These are phyloP conservation scores for Hetaerina titia DNA, from an alignment of 2,888 invertebrate species.

Conservation along the genomic window DNA sequence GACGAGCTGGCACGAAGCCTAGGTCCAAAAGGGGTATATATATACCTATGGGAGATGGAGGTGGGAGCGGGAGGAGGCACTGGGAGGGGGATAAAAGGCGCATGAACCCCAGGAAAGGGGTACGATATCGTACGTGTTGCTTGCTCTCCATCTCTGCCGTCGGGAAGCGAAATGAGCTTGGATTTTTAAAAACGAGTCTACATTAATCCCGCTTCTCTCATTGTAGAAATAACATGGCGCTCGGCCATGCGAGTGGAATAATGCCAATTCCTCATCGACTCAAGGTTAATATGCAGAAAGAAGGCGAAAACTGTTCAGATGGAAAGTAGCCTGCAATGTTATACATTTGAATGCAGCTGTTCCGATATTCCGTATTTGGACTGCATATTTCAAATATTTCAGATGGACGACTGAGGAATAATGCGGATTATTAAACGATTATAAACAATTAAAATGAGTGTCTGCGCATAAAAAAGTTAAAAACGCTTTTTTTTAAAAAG, in stretches of 20 bases:
- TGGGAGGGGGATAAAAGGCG: not conserved
- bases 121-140: constrained; percentile 19
- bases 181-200: not conserved
- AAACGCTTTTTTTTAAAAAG: no score
- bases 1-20: constrained; percentile 40
- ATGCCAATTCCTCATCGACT: constrained; percentile 27
- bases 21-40: constrained; percentile 2
- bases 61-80: not conserved
- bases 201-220: not conserved
- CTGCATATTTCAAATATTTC: no score
- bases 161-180: not conserved
- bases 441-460: not conserved
- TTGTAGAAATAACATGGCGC: constrained; percentile 9
- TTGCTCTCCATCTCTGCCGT: not conserved
- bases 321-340: not conserved
- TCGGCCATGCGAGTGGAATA: not conserved
- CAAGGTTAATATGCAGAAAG: constrained; percentile 8
- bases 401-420: no score
- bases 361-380: no score
- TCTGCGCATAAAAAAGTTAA: not conserved
- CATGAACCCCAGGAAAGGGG: not conserved
- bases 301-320: not conserved
- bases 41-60: not conserved
- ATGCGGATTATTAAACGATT: no score
- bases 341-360: no score